phyloP scores from a whole-genome alignment of 2,113 vertebrate genomes.

The Pionites leucogaster region DNA sequence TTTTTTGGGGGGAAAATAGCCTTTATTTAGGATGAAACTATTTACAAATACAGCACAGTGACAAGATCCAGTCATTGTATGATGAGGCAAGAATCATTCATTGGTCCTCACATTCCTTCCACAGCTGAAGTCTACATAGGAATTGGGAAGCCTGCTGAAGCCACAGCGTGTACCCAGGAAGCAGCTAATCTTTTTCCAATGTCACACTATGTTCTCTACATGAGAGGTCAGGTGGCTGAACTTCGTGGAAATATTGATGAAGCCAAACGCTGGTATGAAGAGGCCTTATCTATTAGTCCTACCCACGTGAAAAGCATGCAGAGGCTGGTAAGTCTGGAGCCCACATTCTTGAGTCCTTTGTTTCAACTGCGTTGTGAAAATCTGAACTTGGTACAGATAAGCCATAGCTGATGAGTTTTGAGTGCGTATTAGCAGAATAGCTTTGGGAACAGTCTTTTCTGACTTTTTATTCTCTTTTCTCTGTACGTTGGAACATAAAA shows the following conservation, averaged over 20 bases:
- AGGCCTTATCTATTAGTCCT: constrained; percentile 97
- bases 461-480: not conserved
- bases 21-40: not conserved
- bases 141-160: constrained; percentile 94
- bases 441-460: not conserved
- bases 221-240: constrained; percentile 95
- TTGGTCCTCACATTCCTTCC: not conserved
- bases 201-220: constrained; percentile 96
- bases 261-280: constrained; percentile 96
- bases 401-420: not conserved
- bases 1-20: not conserved
- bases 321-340: constrained; percentile 87
- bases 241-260: constrained; percentile 92
- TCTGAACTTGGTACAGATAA: not conserved
- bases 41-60: not conserved
- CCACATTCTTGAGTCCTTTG: fast-evolving
- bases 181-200: constrained; percentile 95
- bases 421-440: not conserved
- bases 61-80: not conserved
- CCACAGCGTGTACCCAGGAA: constrained; percentile 95
- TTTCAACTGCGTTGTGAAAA: not conserved
- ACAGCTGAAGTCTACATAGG: constrained; percentile 96
- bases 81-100: not conserved
- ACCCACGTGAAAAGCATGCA: constrained; percentile 99
- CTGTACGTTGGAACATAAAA: not conserved